Conservation (phyloP, 2,113 vertebrate genomes). For the Macrotus californicus region DNA sequence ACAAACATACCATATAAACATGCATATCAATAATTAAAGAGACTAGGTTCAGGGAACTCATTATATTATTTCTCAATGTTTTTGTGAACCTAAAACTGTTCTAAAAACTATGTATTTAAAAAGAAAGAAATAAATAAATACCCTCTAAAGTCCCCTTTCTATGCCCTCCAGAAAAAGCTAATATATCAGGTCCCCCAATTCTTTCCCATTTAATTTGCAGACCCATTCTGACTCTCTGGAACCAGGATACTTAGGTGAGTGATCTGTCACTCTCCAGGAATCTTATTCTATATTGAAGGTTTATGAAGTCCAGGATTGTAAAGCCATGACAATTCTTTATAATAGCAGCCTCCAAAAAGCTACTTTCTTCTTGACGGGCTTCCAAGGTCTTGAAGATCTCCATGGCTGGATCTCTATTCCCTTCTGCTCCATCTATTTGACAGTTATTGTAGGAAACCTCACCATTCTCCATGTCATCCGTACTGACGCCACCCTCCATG, state of each 20-base stretch:
- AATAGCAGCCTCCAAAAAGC: conserved; percentile 58
- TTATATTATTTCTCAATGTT: not conserved
- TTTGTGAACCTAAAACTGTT: not conserved
- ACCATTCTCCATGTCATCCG: conserved; percentile 56
- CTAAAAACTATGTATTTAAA: not conserved
- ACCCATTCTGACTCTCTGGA: not conserved
- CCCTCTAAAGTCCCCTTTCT: not conserved
- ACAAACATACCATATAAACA: not conserved
- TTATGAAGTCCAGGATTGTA: not conserved
- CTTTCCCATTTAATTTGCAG: not conserved
- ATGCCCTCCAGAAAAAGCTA: not conserved
- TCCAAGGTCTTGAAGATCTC: conserved; percentile 56
- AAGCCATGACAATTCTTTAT: conserved; percentile 31
- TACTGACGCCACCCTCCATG: conserved; percentile 58
- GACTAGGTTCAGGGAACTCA: not conserved
- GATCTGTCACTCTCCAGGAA: not conserved
- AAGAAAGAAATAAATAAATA: not conserved
- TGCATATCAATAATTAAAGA: not conserved
- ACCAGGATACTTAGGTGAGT: not conserved
- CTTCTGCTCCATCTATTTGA: conserved; percentile 65
- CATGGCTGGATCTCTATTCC: conserved; percentile 68
- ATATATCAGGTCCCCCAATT: not conserved
- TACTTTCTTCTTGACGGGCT: conserved; percentile 65
- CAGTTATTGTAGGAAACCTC: conserved; percentile 59
- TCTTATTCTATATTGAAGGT: not conserved